These are phyloP conservation scores for Alligator mississippiensis DNA, from an alignment of 2,113 vertebrate genomes.

Conservation along the genomic window DNA sequence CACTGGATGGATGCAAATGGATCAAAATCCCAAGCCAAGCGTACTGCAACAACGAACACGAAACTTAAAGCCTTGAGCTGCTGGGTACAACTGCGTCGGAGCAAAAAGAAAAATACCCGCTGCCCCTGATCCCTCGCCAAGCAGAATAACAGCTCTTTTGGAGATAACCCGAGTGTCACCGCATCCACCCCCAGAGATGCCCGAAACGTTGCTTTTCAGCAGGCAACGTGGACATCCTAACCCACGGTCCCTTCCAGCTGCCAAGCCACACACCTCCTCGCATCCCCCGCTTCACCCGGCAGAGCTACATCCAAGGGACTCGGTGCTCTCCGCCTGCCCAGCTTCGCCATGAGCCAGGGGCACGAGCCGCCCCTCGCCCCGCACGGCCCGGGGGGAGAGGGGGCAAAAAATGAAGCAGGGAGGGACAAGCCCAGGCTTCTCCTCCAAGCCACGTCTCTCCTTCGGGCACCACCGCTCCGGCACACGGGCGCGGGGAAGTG, in stretches of 20 bases:
- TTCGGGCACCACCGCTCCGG: too few species aligned
- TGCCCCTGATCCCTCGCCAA: neutral
- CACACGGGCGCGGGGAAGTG: too few species aligned
- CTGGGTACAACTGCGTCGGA: neutral
- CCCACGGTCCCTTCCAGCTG: neutral
- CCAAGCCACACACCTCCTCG: neutral
- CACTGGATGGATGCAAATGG: neutral
- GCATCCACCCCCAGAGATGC: too few species aligned
- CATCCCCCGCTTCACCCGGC: neutral
- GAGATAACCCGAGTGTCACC: neutral
- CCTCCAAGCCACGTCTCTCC: neutral
- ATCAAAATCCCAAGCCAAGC: neutral
- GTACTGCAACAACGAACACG: rapidly evolving
- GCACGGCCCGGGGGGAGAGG: neutral
- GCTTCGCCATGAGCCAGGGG: neutral
- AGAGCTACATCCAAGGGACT: neutral
- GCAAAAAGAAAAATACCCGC: neutral
- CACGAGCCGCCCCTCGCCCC: too few species aligned
- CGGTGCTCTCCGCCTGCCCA: neutral
- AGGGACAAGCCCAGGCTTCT: neutral
- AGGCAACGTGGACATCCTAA: neutral
- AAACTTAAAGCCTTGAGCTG: neutral
- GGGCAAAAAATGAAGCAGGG: too few species aligned
- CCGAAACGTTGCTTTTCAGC: too few species aligned
- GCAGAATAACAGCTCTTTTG: rapidly evolving